Base-by-base conservation (phyloP, 2,113 vertebrate genomes). In the Fregetta grallaria region DNA sequence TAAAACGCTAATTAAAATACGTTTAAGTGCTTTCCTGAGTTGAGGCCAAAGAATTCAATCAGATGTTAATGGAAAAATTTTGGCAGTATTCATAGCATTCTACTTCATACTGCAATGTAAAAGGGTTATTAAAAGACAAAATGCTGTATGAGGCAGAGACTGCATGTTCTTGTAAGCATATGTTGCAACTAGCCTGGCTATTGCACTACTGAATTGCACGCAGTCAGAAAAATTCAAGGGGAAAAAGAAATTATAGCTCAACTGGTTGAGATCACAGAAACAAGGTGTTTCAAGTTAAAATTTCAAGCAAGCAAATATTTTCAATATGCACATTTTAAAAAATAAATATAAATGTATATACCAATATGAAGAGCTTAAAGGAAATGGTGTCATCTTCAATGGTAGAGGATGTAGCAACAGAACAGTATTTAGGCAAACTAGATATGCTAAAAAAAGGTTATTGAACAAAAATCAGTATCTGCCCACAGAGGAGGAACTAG, bases 11-110 rank as follows among this genome's bases (percentile, higher is more conserved):
- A 92, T 66, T 94, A 85, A 94, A 95, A 85, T 68, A 74, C 14
- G 6, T 59, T 90, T 88, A 91, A 90, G 55, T 80, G 74, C 62
- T 92, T 95, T 83, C 78, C 75, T 93, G 90, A 90, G 52, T 55
- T 68, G 55, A 75, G 77, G 94, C 56, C 53, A 93, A 87, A 87
- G 58, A 96, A 94, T 76, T 95, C 25, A 76, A 45, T 76, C 50
- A 90, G 45, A 88, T 21, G 45, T 18, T 76, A 50, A 70, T 53
- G 45, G 20, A 87, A 94, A 74, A 90, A 76, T 36, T 0, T 44
- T 89, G 53, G 66, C 81, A 90, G 74, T 29, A 88, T 76, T 79
- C 53, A 11, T 14, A 82, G 26, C 0, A 4, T 79, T 93, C 65
- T 88, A 47, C 50, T 79, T 82, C 68, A 85, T 58, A 87, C 1